Evolutionary conservation across 2,113 vertebrate species (phyloP).

Genomic region (Anthoscopus minutus): DNA sequence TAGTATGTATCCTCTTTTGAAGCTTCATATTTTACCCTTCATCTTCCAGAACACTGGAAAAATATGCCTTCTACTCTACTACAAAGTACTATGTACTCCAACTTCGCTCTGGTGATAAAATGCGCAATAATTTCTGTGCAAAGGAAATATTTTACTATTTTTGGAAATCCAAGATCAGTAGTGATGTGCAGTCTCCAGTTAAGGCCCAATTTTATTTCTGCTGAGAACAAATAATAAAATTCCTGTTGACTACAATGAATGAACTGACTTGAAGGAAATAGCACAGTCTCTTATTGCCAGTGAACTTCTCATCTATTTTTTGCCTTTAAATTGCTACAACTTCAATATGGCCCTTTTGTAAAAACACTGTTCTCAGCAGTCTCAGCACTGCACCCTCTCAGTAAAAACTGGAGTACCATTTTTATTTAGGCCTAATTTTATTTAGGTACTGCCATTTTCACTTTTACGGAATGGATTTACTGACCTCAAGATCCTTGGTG

Average conservation of each 20-base stretch:
- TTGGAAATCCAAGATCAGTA: neutral
- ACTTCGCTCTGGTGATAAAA: neutral
- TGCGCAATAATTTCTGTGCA: neutral
- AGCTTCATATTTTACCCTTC: neutral
- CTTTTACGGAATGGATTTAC: neutral
- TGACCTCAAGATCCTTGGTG: neutral
- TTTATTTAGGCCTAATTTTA: neutral
- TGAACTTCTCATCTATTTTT: neutral
- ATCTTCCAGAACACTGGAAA: neutral
- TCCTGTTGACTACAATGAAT: neutral
- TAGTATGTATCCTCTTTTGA: neutral
- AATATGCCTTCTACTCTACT: neutral
- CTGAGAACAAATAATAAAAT: neutral
- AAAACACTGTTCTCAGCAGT: neutral
- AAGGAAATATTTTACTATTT: neutral
- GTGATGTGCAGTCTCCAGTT: neutral
- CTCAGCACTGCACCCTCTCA: neutral
- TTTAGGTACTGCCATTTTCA: neutral
- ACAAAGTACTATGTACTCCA: neutral
- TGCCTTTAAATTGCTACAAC: neutral
- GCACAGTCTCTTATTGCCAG: neutral
- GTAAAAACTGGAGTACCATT: neutral
- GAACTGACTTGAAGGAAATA: neutral
- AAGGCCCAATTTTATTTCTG: neutral
- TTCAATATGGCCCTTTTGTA: neutral